Conservation (phyloP, 2,888 invertebrate species). For the Epistrophe eligans region DNA sequence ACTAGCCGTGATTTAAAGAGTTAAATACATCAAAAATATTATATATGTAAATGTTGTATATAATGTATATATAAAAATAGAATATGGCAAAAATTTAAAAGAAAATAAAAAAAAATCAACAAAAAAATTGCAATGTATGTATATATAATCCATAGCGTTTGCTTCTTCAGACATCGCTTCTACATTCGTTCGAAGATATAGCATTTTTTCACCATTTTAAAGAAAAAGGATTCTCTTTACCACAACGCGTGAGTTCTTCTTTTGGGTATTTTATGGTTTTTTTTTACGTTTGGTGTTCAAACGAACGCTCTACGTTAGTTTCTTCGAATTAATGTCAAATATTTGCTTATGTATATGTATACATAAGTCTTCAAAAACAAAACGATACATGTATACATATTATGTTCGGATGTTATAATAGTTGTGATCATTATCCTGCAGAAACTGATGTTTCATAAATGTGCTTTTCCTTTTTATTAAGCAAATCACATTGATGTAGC, state of each 20-base stretch:
- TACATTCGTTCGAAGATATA: not conserved
- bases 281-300: slow-evolving; percentile 13
- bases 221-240: slow-evolving; percentile 1
- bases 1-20: slow-evolving; percentile 10
- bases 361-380: slow-evolving; percentile 32
- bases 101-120: not conserved
- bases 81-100: not conserved
- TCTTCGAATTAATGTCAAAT: slow-evolving; percentile 53
- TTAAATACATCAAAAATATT: slow-evolving; percentile 9
- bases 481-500: slow-evolving; percentile 33
- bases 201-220: slow-evolving; percentile 2
- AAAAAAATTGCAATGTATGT: no score
- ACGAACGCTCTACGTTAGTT: slow-evolving; percentile 41
- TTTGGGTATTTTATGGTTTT: slow-evolving; percentile 5
- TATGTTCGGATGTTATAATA: slow-evolving; percentile 36
- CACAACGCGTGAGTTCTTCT: slow-evolving; percentile 36
- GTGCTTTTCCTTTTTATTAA: not conserved
- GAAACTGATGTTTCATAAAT: slow-evolving; percentile 27
- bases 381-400: not conserved
- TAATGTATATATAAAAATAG: not conserved
- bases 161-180: not conserved
- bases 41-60: not conserved
- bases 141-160: no score
- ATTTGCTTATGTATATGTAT: slow-evolving; percentile 51
- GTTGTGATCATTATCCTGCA: slow-evolving; percentile 19